These are phyloP conservation scores for Invenusta paracnida DNA, from an alignment of 2,888 invertebrate species.

Conservation along the genomic window DNA sequence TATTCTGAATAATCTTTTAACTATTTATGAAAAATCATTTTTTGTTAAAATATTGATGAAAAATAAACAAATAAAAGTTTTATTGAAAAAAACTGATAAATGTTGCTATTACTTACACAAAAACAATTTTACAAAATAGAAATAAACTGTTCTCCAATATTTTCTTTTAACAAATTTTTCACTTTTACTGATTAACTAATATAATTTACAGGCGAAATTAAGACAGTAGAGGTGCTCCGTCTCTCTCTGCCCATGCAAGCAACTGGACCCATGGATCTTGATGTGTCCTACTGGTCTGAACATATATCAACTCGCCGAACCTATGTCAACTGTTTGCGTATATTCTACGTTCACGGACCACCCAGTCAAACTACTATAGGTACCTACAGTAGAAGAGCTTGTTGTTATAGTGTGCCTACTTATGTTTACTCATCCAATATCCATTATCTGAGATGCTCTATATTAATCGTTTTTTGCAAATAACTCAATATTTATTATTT, in stretches of 20 bases:
- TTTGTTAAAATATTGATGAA: background rate
- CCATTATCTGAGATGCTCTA: too few species aligned
- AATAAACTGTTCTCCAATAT: too few species aligned
- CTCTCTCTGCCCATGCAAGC: background rate
- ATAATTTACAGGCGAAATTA: background rate
- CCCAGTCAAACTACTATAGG: background rate
- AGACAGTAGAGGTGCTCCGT: background rate
- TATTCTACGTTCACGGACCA: background rate
- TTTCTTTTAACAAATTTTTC: too few species aligned
- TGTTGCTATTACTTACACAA: background rate
- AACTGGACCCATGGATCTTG: background rate
- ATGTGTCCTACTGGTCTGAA: background rate
- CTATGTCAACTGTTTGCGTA: background rate
- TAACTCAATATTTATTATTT: too few species aligned
- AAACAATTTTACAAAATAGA: background rate
- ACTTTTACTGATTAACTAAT: background rate
- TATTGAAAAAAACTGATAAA: background rate
- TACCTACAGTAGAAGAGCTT: too few species aligned
- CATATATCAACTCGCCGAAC: background rate
- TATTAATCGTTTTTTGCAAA: too few species aligned
- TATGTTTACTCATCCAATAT: too few species aligned
- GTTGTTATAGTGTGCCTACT: too few species aligned
- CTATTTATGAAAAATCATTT: too few species aligned
- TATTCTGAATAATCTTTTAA: too few species aligned
- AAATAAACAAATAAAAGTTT: background rate